Base-by-base conservation (phyloP, 1,140 invertebrate species). In the Zelostemma sp. region DNA sequence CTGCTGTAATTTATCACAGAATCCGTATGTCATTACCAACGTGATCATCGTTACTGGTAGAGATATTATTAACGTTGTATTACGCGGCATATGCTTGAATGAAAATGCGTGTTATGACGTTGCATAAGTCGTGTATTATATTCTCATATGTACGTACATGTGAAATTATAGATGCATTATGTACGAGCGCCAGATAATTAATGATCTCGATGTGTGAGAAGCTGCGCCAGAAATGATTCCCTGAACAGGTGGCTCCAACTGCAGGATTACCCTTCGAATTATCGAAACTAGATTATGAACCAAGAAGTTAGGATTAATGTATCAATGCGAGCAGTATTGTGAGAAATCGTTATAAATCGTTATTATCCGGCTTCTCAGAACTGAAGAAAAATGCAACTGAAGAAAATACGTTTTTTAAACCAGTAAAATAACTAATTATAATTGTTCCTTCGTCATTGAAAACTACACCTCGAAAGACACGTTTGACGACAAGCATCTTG, bases 301-400 rank as follows among this genome's bases (percentile, higher is more conserved):
- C 47, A 43, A 47, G 35, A 57, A 63, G 49, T 46, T 40, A 50
- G 43, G 18, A 45, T 46, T 68, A 68, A 80, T 81, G 75, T 75
- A 81, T 82, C 80, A 81, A 80, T 74, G 77, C 76, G 73, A 71
- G 69, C 74, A 77, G 74, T 77, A 76, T 67, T 71, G 63, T 65
- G 68, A 68, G 65, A 76, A 67, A 71, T 59, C 45, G 64, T 75
- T 77, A 78, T 25, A n/a, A n/a, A n/a, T n/a, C n/a, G n/a, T n/a
- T n/a, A n/a, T n/a, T n/a, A n/a, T n/a, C n/a, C n/a, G n/a, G n/a
- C n/a, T n/a, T n/a, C n/a, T n/a, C n/a, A n/a, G n/a, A 3, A 25
- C 8, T 8, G 21, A 25, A 25, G 21, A 25, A 25, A 8, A 25
- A 4, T 4, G 8, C 21, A 4, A 25, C 8, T 25, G 3, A 3